Conservation (phyloP, 1,140 invertebrate species). For the Lasioglossum baleicum region DNA sequence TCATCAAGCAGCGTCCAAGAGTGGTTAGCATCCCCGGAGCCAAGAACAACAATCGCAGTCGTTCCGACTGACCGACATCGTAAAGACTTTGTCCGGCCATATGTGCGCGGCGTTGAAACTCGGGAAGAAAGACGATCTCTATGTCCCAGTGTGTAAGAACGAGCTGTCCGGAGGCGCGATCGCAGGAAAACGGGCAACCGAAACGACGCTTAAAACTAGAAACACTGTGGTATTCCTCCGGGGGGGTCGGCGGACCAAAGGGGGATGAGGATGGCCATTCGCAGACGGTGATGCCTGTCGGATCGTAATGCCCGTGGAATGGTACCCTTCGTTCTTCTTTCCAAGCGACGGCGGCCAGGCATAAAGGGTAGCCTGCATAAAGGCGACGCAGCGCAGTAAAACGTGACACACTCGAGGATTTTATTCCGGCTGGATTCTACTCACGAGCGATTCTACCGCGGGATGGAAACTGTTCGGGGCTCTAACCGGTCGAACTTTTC, state of each 20-base stretch:
- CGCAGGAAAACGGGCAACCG: conserved; percentile 1
- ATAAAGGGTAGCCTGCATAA: conserved; percentile 53
- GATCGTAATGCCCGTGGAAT: conserved; percentile 60
- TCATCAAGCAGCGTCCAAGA: not conserved
- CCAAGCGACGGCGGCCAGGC: conserved; percentile 30
- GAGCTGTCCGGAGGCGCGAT: not conserved
- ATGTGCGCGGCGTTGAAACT: not conserved
- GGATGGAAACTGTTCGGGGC: too few relatives aligned
- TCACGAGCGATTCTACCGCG: not conserved
- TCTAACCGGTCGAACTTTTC: not conserved
- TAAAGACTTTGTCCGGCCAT: not conserved
- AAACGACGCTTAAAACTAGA: conserved; percentile 17
- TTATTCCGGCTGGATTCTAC: conserved; percentile 35
- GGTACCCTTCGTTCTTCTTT: conserved; percentile 58
- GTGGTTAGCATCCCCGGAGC: not conserved
- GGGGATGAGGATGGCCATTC: conserved; percentile 39
- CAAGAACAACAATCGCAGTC: not conserved
- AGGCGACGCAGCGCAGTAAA: conserved; percentile 50
- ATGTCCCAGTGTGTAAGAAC: not conserved
- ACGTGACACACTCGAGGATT: conserved; percentile 59
- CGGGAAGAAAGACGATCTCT: not conserved
- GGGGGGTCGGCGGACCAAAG: too few relatives aligned
- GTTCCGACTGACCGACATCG: conserved; percentile 4
- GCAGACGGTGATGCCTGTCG: conserved; percentile 48
- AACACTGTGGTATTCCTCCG: conserved; percentile 2